Evolutionary conservation across 2,888 invertebrate species (phyloP), one percentile per base, ranked within the genome.

Genomic region (Strigamia maritima): DNA sequence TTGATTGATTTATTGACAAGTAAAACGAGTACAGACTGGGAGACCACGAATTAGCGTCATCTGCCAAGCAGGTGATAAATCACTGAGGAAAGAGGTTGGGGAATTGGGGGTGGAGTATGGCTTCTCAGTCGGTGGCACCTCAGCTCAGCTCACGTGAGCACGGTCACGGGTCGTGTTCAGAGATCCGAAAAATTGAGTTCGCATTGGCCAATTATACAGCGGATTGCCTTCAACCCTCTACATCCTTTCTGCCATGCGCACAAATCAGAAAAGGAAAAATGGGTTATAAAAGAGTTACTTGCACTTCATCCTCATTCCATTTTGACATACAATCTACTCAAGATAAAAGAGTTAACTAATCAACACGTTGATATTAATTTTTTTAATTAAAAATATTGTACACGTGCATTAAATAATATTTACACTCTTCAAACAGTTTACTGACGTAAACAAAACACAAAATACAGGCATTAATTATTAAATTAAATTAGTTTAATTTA

Each of bases 31-130:
- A 60, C 60, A 60, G 60, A 60, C 60, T 24, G 19, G 60, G 60
- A 44, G 60, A 24, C 60, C 60, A 60, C 60, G 60, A 60, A 60
- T 60, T 60, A 60, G 60, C 60, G 60, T 60, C 60, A 60, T 60
- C 60, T 60, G 60, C 60, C 60, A 60, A 60, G 60, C 60, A 60
- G 60, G 24, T 60, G 60, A 60, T 60, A 60, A 60, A 60, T 60
- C 60, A 60, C 60, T 22, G 3, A n/a, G 60, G 60, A 60, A 60
- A 60, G 60, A 60, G 60, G 22, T 60, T 60, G 60, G 60, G 60
- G 60, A 60, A 60, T 24, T 24, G 60, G 24, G 60, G 24, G 60
- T 60, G 60, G 22, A 60, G 60, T 60, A 24, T 19, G 24, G 60
- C 60, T 60, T 22, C n/a, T n/a, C n/a, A n/a, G 60, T 60, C 24